These are phyloP conservation scores for Galagoides demidoff DNA, from an alignment of 2,797 vertebrate genomes.

Conservation along the genomic window DNA sequence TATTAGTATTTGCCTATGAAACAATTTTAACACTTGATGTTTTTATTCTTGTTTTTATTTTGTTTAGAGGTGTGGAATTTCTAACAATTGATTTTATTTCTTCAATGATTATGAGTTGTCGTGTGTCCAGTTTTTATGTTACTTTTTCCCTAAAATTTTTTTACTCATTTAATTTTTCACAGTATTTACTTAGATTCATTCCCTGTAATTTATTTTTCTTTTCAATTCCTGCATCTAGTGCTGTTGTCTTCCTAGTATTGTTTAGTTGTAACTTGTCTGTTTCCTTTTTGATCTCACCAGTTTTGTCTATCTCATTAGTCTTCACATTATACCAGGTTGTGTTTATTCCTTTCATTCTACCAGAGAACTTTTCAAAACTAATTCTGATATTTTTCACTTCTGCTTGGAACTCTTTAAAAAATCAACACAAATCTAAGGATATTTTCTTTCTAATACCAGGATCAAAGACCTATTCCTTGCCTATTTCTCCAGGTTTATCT, in stretches of 20 bases:
- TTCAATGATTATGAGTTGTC: neutral
- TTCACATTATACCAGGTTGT: too few species aligned
- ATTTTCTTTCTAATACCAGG: neutral
- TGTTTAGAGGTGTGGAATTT: neutral
- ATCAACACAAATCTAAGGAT: neutral
- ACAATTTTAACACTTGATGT: neutral
- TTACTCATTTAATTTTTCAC: neutral
- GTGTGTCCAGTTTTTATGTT: neutral
- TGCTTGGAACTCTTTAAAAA: neutral
- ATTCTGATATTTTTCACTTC: neutral
- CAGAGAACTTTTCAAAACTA: neutral
- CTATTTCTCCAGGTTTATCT: neutral
- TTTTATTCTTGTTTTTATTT: neutral
- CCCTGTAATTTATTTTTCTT: neutral
- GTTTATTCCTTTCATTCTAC: neutral
- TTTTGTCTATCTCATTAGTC: neutral
- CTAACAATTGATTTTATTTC: neutral
- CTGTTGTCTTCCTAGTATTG: neutral
- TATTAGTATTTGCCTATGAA: neutral
- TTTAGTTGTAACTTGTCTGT: neutral
- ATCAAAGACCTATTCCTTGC: neutral
- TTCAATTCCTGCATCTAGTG: neutral
- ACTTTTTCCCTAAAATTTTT: neutral
- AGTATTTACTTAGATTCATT: neutral
- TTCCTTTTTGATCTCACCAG: neutral